A percentile compares a stretch with the other conserved stretches of the same genome.
Evolutionary conservation across 2,888 invertebrate species (phyloP).

Genomic region (Drosophila formosana): DNA sequence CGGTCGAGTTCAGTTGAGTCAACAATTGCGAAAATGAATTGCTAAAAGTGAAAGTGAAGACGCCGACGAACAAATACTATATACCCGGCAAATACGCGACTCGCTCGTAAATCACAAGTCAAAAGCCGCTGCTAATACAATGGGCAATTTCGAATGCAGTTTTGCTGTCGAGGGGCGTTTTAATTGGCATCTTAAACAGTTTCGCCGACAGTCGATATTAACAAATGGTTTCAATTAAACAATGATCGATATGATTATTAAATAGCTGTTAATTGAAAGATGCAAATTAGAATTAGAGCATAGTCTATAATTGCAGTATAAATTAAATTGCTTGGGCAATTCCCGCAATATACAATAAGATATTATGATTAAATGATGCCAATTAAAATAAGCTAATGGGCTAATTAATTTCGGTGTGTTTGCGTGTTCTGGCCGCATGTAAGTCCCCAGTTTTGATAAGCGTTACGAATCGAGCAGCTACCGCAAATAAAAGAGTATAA

Average conservation of each 20-base stretch:
- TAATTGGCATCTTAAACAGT: conserved; percentile 18
- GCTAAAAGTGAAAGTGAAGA: conserved; percentile 68
- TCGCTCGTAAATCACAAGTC: conserved; percentile 16
- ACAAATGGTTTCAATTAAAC: conserved; percentile 43
- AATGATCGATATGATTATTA: conserved; percentile 7
- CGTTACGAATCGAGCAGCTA: conserved; percentile 49
- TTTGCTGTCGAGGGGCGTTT: conserved; percentile 38
- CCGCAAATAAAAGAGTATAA: conserved; percentile 35
- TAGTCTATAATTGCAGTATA: neutral
- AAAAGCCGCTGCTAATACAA: conserved; percentile 19
- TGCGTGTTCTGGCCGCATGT: conserved; percentile 8
- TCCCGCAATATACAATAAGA: neutral
- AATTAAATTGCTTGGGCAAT: conserved; percentile 14
- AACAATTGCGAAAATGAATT: conserved; percentile 60
- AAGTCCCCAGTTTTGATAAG: conserved; percentile 35
- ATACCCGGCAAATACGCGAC: neutral
- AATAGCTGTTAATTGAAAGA: conserved; percentile 14
- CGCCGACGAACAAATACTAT: neutral
- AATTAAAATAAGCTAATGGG: conserved; percentile 18
- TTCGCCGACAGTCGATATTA: conserved; percentile 38
- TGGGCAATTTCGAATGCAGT: conserved; percentile 43
- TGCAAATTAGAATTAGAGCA: conserved; percentile 2
- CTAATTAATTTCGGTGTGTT: conserved; percentile 9
- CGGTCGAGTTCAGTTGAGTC: conserved; percentile 28
- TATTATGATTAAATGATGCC: neutral